Conservation (phyloP, 1,140 invertebrate species). For the Sinella curviseta region DNA sequence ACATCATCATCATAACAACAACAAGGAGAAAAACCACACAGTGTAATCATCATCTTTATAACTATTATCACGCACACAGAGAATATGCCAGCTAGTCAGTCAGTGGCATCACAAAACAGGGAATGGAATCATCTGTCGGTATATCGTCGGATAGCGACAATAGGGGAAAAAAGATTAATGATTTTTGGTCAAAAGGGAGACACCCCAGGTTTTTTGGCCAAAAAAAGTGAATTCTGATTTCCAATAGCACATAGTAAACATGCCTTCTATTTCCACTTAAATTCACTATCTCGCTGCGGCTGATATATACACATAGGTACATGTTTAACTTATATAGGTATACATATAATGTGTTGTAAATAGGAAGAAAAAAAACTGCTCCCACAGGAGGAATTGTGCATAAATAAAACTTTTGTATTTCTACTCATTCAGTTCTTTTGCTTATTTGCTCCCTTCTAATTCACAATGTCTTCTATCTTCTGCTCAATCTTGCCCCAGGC, state of each 20-base stretch:
- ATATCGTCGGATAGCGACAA: conserved; percentile 36
- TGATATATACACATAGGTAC: too few species aligned
- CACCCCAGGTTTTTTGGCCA: conserved; percentile 45
- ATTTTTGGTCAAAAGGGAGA: conserved; percentile 48
- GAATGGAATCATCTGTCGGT: conserved; percentile 19
- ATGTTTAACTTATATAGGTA: too few species aligned
- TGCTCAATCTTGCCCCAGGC: too few species aligned
- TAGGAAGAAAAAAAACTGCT: too few species aligned
- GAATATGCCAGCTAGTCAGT: conserved; percentile 17
- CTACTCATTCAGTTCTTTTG: too few species aligned
- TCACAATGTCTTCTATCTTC: too few species aligned
- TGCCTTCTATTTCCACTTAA: conserved; percentile 37
- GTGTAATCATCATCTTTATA: not conserved
- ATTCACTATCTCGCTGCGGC: not conserved
- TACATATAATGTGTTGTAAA: too few species aligned
- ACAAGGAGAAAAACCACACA: not conserved
- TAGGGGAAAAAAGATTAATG: conserved; percentile 50
- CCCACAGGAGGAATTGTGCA: too few species aligned
- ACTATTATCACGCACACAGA: not conserved
- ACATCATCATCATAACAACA: not conserved
- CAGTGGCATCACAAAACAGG: conserved; percentile 6
- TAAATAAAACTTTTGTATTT: too few species aligned
- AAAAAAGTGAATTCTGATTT: conserved; percentile 46
- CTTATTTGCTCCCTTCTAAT: too few species aligned
- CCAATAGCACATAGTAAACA: conserved; percentile 44